Evolutionary conservation across 2,888 invertebrate species (phyloP).

Genomic region (Aelia acuminata): DNA sequence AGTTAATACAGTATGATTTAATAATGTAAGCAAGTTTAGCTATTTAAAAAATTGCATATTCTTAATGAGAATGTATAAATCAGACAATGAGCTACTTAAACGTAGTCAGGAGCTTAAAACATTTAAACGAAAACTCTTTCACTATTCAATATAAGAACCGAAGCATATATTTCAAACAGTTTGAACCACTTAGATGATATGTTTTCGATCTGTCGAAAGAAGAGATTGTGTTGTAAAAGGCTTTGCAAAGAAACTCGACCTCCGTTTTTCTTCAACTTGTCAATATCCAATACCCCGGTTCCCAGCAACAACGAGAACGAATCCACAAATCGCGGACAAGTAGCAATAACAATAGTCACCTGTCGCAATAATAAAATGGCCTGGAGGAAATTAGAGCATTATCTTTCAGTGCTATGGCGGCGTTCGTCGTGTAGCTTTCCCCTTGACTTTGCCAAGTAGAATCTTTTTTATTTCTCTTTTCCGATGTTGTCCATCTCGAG

Average conservation of each 20-base stretch:
- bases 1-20: too few species aligned
- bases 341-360: slow-evolving; percentile 3
- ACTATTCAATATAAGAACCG: background rate
- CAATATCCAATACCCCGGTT: background rate
- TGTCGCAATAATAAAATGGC: background rate
- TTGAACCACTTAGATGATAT: background rate
- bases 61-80: too few species aligned
- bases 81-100: too few species aligned
- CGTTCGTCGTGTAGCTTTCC: background rate
- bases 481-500: background rate
- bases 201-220: background rate
- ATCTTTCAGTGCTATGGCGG: background rate
- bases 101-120: too few species aligned
- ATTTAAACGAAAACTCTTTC: too few species aligned
- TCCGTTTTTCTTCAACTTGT: background rate
- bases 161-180: background rate
- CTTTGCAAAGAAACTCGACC: background rate
- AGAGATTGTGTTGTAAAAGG: background rate
- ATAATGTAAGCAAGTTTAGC: too few species aligned
- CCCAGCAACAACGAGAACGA: background rate
- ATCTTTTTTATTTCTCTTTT: background rate
- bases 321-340: background rate
- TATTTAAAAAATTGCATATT: too few species aligned
- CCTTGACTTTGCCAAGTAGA: background rate
- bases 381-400: background rate